Percentiles rank a stretch among this genome's conserved stretches.
Evolutionary conservation across 1,140 invertebrate genomes (phyloP).

Genomic region (Drosophila varians): DNA sequence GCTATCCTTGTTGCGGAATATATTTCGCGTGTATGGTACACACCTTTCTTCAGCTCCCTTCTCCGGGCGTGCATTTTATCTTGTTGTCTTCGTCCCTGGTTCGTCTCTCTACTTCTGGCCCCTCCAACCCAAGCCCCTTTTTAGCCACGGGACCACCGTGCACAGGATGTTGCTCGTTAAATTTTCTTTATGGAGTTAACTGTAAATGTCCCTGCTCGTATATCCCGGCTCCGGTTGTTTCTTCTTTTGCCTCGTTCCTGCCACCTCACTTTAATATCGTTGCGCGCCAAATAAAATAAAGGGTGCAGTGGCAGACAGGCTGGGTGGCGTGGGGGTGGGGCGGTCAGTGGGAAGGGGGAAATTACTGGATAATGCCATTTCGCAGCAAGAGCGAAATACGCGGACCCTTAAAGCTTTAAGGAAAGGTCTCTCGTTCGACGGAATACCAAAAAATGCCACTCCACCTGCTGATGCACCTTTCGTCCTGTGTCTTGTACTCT

Average conservation of each 20-base stretch:
- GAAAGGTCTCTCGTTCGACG: conserved; percentile 8
- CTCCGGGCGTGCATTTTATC: conserved; percentile 72
- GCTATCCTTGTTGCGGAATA: conserved; percentile 48
- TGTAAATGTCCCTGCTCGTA: conserved; percentile 67
- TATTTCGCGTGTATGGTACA: too few species aligned
- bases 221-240: conserved; percentile 42
- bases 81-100: conserved; percentile 74
- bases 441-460: conserved; percentile 8
- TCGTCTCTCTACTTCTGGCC: too few species aligned
- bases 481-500: background rate
- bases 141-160: conserved; percentile 16
- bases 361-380: conserved; percentile 75
- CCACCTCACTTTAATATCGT: conserved; percentile 64
- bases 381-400: conserved; percentile 9
- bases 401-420: conserved; percentile 62
- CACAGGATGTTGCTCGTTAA: conserved; percentile 79
- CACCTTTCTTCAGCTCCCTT: conserved; percentile 14
- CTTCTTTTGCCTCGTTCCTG: conserved; percentile 8
- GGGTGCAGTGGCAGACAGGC: background rate
- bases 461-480: conserved; percentile 24
- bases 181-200: conserved; percentile 81
- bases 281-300: conserved; percentile 69
- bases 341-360: too few species aligned
- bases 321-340: background rate
- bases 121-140: background rate